Evolutionary conservation across 2,888 invertebrate genomes (phyloP).

Genomic region (Sceliomorpha sp.): DNA sequence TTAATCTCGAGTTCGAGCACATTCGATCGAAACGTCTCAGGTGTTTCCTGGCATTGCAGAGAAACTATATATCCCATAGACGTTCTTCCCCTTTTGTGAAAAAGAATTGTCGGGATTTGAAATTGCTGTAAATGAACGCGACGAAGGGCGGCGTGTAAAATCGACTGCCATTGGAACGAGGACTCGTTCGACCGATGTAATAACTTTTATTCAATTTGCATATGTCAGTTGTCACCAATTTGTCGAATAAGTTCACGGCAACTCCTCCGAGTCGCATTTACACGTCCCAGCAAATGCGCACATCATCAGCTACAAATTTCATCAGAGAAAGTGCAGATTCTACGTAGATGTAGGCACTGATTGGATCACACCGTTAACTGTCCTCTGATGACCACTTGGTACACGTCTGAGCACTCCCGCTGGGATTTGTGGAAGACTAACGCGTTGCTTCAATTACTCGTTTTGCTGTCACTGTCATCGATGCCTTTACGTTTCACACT

Average conservation of each 20-base stretch:
- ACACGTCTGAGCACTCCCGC: conserved; percentile 44
- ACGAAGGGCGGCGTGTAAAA: background rate
- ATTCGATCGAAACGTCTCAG: conserved; percentile 47
- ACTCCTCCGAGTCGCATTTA: conserved; percentile 4
- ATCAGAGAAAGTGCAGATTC: conserved; percentile 37
- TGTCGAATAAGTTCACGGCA: background rate
- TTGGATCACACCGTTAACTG: conserved; percentile 63
- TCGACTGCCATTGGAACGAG: too few species aligned
- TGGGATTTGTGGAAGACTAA: conserved; percentile 40
- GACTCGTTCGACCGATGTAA: background rate
- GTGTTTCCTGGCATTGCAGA: conserved; percentile 39
- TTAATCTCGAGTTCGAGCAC: conserved; percentile 34
- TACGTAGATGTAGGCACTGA: conserved; percentile 46
- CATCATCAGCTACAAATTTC: conserved; percentile 32
- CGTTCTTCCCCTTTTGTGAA: conserved; percentile 30
- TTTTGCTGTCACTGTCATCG: conserved; percentile 4
- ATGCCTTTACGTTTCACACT: background rate
- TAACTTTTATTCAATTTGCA: conserved; percentile 7
- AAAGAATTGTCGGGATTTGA: conserved; percentile 32
- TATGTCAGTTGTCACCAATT: background rate
- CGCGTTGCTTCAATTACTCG: conserved; percentile 21
- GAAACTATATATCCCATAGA: conserved; percentile 38
- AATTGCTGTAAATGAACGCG: conserved; percentile 29
- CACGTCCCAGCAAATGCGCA: conserved; percentile 22
- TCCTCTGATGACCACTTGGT: conserved; percentile 58